Conservation (phyloP, 2,888 invertebrate genomes). For the Julus scanicus region DNA sequence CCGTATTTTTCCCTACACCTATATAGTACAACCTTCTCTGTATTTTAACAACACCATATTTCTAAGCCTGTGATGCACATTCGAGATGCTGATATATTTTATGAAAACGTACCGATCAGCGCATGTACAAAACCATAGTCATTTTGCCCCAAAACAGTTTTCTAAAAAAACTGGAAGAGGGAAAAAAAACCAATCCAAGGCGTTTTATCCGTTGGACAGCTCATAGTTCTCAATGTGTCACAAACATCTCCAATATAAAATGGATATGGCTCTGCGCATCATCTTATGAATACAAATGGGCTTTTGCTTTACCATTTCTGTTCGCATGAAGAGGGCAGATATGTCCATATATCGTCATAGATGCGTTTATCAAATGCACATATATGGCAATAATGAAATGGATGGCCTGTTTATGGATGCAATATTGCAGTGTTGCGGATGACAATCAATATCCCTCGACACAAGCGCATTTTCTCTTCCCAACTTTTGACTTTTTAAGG, state of each 20-base stretch:
- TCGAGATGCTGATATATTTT: slow-evolving; percentile 29
- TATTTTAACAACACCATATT: slow-evolving; percentile 18
- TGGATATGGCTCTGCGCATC: slow-evolving; percentile 45
- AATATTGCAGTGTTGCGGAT: slow-evolving; percentile 11
- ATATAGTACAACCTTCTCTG: neutral
- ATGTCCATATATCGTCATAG: neutral
- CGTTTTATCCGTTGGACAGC: slow-evolving; percentile 43
- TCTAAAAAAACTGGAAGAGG: neutral
- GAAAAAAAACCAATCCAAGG: slow-evolving; percentile 5
- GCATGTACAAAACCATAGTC: neutral
- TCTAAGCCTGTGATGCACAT: slow-evolving; percentile 14
- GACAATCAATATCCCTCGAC: slow-evolving; percentile 10
- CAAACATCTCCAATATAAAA: slow-evolving; percentile 45
- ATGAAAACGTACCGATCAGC: slow-evolving; percentile 13
- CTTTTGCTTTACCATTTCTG: slow-evolving; percentile 27
- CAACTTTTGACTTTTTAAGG: neutral
- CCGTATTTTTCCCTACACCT: neutral
- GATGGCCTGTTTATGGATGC: slow-evolving; percentile 40
- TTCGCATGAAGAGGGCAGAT: slow-evolving; percentile 9
- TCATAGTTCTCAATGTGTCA: slow-evolving; percentile 47
- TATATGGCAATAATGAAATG: slow-evolving; percentile 14
- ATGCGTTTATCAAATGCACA: neutral
- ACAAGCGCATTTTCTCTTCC: neutral
- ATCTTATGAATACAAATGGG: slow-evolving; percentile 45
- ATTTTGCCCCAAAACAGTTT: neutral